Base-by-base conservation (phyloP, 2,113 vertebrate species). In the Bolborhynchus lineola region DNA sequence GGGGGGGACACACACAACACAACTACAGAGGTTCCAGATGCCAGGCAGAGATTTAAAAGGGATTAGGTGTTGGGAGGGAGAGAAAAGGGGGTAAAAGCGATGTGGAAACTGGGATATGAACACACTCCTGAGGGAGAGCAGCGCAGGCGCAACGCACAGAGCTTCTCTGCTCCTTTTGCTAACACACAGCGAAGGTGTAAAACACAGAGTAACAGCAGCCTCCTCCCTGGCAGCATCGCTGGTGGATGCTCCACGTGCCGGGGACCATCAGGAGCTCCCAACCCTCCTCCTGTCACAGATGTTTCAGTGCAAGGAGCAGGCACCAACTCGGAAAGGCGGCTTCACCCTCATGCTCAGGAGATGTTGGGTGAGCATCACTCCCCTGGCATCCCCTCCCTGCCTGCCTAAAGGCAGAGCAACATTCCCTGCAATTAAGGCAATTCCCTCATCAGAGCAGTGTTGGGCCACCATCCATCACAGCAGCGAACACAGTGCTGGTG, bases 51-150 rank as follows among this genome's bases (percentile, higher is more conserved):
- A 9, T 47, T 42, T 28, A 16, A 9, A 25, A 70, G 93, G 70
- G 52, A 65, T 35, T 44, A 57, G 71, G 41, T 7, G 90, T 2
- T 14, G 59, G 44, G 33, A 84, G 80, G 77, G 91, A 52, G 65
- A 76, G 46, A 7, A 75, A 6, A 65, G n/a, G 57, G 52, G 57
- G 39, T 24, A 62, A 70, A 67, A 44, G 63, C 3, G 1, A 49
- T 0, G 1, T 5, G 2, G 85, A 13, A 49, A 42, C 0, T 0
- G 44, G 17, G 31, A 28, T 47, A 14, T 1, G 28, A 26, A 3
- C 2, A 7, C 1, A 4, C 7, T 31, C 6, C 76, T 11, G 70
- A 16, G 67, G 0, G 50, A 11, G 4, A 81, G 62, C 82, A 70
- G 92, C 55, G 10, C 0, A 1, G 52, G 10, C 53, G 52, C 5